phyloP scores from a whole-genome alignment of 2,113 vertebrate species.

The Choloepus hoffmanni region DNA sequence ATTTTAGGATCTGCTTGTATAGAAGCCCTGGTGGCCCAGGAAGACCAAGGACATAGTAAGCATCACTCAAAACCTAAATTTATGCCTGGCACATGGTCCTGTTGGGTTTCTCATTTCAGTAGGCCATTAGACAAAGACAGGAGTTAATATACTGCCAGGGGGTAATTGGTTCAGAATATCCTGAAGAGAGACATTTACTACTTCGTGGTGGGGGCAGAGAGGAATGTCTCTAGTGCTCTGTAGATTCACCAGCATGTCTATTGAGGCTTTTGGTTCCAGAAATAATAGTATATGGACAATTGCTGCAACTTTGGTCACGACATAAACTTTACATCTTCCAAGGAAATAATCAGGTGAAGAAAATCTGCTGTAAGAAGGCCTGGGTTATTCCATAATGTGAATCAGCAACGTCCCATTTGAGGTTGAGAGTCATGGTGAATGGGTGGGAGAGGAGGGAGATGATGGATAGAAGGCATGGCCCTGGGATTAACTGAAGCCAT shows the following conservation, averaged over 20 bases:
- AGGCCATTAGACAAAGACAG: background rate
- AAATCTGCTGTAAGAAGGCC: background rate
- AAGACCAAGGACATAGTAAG: background rate
- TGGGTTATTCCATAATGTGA: background rate
- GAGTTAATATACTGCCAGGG: background rate
- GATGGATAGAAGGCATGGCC: rapidly evolving
- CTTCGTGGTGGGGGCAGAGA: background rate
- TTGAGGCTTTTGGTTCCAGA: background rate
- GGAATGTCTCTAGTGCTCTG: background rate
- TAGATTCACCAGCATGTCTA: background rate
- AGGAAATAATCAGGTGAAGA: background rate
- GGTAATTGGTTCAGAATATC: background rate
- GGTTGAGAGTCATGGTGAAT: background rate
- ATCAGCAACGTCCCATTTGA: background rate
- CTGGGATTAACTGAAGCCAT: background rate
- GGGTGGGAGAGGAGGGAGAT: background rate
- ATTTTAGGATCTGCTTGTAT: background rate
- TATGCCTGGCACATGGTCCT: background rate
- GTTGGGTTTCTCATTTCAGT: background rate
- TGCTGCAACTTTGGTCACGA: background rate
- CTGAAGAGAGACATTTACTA: background rate
- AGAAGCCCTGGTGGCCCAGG: background rate
- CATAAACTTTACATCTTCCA: background rate
- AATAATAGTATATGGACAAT: background rate
- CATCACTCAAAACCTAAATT: background rate